phyloP scores from a whole-genome alignment of 2,113 vertebrate genomes.

The Aythya baeri region DNA sequence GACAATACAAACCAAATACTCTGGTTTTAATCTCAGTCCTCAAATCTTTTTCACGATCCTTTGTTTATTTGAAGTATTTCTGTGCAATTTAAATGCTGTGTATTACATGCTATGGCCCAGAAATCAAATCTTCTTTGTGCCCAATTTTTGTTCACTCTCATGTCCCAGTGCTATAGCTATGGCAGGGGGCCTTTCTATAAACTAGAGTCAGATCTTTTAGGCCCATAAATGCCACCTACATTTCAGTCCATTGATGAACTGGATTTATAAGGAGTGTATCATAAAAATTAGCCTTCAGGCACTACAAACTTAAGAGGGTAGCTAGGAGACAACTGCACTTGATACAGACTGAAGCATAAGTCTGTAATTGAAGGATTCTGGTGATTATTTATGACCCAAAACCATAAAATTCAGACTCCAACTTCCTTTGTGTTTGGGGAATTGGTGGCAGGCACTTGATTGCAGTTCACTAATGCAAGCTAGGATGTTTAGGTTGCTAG shows the following conservation, averaged over 20 bases:
- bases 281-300: neutral
- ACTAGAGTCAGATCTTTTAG: neutral
- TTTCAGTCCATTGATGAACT: neutral
- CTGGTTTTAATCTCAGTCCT: neutral
- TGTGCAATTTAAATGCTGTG: neutral
- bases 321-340: neutral
- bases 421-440: neutral
- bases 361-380: neutral
- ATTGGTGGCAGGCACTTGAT: neutral
- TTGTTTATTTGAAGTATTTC: neutral
- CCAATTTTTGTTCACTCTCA: neutral
- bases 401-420: neutral
- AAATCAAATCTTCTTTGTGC: slow-evolving; percentile 4
- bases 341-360: neutral
- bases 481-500: neutral
- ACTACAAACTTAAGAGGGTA: neutral
- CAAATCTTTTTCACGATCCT: neutral
- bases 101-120: neutral
- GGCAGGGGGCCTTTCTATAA: neutral
- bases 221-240: neutral
- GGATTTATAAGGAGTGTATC: neutral
- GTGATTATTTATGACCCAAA: neutral
- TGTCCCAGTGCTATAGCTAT: neutral
- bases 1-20: neutral
- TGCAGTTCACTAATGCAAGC: neutral